phyloP scores from a whole-genome alignment of 2,888 invertebrate species.

The Bimastos eiseni region DNA sequence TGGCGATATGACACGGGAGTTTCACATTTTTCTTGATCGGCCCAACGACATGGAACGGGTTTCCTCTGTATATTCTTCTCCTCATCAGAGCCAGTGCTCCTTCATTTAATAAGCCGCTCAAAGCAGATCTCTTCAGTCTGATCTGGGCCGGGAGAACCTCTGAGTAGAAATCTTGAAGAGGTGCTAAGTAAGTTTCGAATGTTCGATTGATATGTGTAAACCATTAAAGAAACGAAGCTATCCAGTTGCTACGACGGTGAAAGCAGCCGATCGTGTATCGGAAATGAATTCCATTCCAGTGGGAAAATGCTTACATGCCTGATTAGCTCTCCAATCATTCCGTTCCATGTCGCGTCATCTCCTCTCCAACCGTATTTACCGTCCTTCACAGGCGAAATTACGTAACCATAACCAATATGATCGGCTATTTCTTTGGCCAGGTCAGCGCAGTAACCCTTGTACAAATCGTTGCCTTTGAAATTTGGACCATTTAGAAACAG shows the following conservation, averaged over 20 bases:
- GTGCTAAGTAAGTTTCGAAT: no score
- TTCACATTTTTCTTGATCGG: no score
- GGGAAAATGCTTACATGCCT: constrained; percentile 43
- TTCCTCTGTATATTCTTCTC: no score
- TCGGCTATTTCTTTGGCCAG: constrained; percentile 58
- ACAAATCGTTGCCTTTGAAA: constrained; percentile 72
- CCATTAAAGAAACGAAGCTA: not conserved
- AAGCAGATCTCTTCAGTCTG: no score
- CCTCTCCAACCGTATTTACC: constrained; percentile 49
- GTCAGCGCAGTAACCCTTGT: constrained; percentile 67
- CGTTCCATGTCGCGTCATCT: constrained; percentile 43
- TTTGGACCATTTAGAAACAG: constrained; percentile 47
- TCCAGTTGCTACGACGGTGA: not conserved
- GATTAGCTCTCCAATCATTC: constrained; percentile 46
- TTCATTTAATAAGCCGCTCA: no score
- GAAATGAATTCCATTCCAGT: not conserved
- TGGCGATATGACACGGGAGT: no score
- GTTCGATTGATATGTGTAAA: not conserved
- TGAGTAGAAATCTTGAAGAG: no score
- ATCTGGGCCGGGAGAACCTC: no score
- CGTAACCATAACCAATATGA: constrained; percentile 60
- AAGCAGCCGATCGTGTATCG: not conserved
- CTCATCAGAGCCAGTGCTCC: no score
- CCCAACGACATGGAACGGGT: no score
- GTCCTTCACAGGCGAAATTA: constrained; percentile 47